Evolutionary conservation across 2,113 vertebrate species (phyloP).

Genomic region (Ivindomyrus marchei): DNA sequence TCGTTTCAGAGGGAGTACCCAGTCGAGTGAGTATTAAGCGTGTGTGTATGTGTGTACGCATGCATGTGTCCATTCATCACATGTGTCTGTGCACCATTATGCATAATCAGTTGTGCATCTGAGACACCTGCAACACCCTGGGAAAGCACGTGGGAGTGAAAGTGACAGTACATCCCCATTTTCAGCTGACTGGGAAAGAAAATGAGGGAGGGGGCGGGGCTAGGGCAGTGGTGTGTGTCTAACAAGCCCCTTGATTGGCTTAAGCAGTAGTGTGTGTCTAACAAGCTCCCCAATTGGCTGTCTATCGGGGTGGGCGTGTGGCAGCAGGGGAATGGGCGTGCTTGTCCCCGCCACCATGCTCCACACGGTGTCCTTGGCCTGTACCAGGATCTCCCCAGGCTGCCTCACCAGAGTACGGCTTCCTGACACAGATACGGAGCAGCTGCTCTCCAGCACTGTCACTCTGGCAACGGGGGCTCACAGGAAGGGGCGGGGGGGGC

Average conservation of each 20-base stretch:
- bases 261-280: neutral
- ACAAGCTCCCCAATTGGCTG: neutral
- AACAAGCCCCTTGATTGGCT: neutral
- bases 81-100: slow-evolving; percentile 18
- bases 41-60: slow-evolving; percentile 29
- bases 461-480: slow-evolving; percentile 29
- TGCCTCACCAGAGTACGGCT: neutral
- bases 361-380: neutral
- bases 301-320: neutral
- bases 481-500: slow-evolving; percentile 1
- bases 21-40: slow-evolving; percentile 62
- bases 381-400: neutral
- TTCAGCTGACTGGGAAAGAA: neutral
- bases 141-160: neutral
- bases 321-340: neutral
- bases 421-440: slow-evolving; percentile 12
- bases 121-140: neutral
- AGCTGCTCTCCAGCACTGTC: slow-evolving; percentile 27
- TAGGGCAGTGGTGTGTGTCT: neutral
- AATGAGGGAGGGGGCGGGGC: neutral
- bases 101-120: neutral
- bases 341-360: neutral
- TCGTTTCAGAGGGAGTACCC: slow-evolving; percentile 63
- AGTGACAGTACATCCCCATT: neutral
- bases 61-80: slow-evolving; percentile 21